Percentiles rank a stretch among this genome's conserved stretches.
phyloP scores from a whole-genome alignment of 2,888 invertebrate genomes.

The Cerastis leucographa region DNA sequence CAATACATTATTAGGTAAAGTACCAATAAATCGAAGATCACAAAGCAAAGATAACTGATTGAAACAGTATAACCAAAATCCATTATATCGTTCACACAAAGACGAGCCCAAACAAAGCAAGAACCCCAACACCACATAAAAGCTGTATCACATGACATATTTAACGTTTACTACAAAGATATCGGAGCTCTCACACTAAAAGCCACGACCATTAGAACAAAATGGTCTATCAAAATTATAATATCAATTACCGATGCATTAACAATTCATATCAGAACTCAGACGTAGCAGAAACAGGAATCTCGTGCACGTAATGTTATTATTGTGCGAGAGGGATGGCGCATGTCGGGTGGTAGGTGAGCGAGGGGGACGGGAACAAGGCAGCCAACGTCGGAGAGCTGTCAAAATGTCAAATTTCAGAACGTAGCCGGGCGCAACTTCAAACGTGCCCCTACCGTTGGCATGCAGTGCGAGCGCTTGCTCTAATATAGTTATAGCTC shows the following conservation, averaged over 20 bases:
- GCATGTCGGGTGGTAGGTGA: constrained; percentile 63
- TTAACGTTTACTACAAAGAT: constrained; percentile 72
- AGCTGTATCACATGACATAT: constrained; percentile 76
- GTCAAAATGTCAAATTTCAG: constrained; percentile 91
- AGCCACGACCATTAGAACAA: constrained; percentile 82
- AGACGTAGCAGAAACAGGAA: constrained; percentile 89
- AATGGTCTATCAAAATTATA: constrained; percentile 89
- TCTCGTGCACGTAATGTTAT: constrained; percentile 87
- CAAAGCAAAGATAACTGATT: constrained; percentile 54
- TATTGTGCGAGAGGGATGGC: constrained; percentile 82
- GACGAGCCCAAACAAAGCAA: constrained; percentile 60
- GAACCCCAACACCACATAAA: constrained; percentile 71
- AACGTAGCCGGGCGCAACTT: constrained; percentile 89
- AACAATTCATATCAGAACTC: constrained; percentile 90
- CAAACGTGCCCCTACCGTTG: constrained; percentile 89
- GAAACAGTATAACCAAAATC: constrained; percentile 63
- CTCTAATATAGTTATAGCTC: constrained; percentile 88
- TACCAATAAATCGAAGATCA: constrained; percentile 54
- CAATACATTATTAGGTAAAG: constrained; percentile 30
- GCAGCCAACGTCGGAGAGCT: constrained; percentile 89
- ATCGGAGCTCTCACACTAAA: constrained; percentile 78
- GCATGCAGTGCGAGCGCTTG: constrained; percentile 84
- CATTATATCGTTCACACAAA: constrained; percentile 66
- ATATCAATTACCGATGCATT: constrained; percentile 91
- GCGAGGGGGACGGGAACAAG: constrained; percentile 78